Conservation (phyloP, 2,888 invertebrate genomes). For the Eremobia ochroleuca region DNA sequence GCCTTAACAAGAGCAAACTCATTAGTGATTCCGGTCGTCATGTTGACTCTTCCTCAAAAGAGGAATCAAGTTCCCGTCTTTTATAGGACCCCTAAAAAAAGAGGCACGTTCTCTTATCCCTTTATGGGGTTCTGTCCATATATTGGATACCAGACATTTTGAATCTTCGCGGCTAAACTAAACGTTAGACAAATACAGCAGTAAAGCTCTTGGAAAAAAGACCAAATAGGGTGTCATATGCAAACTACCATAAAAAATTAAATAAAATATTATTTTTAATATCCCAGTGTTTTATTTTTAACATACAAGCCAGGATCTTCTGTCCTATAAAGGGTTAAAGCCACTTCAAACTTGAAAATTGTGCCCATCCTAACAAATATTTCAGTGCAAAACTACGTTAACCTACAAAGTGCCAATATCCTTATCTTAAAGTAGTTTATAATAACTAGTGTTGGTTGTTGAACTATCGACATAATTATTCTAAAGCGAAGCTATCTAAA, state of each 20-base stretch:
- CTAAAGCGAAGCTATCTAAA: conserved; percentile 57
- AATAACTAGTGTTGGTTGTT: conserved; percentile 29
- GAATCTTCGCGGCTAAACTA: too few species aligned
- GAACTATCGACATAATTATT: conserved; percentile 53
- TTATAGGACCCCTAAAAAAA: background rate
- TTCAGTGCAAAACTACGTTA: background rate
- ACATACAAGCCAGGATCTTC: too few species aligned
- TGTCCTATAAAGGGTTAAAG: too few species aligned
- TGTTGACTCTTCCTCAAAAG: background rate
- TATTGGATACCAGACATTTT: too few species aligned
- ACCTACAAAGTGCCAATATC: conserved; percentile 17
- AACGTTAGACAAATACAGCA: too few species aligned
- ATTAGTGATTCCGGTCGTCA: conserved; percentile 7
- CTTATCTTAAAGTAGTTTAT: conserved; percentile 33
- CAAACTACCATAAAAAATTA: too few species aligned
- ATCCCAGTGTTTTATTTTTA: too few species aligned
- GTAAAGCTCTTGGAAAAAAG: too few species aligned
- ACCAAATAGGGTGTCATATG: too few species aligned
- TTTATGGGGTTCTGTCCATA: too few species aligned
- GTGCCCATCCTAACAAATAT: conserved; percentile 5
- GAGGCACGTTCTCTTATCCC: background rate
- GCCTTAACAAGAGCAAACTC: conserved; percentile 1
- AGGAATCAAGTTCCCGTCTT: background rate
- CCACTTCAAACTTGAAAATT: background rate
- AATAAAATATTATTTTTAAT: too few species aligned